Percentiles rank a stretch among this genome's conserved stretches.
Conservation (phyloP, 1,140 invertebrate genomes). For the Ridgeia piscesae region DNA sequence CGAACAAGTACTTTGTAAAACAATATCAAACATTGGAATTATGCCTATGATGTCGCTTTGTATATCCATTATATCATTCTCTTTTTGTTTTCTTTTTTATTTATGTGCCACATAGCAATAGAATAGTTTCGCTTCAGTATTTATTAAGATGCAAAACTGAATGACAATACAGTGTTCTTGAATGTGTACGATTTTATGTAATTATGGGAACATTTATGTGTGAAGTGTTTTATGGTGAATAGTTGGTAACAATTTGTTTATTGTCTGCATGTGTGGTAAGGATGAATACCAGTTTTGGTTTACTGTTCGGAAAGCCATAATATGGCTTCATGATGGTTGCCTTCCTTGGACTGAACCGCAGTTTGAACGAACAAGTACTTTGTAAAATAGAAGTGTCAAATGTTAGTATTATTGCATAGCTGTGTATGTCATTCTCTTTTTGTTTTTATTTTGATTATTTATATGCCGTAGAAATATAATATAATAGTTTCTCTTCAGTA, state of each 20-base stretch:
- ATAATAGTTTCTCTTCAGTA: too few species aligned
- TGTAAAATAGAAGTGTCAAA: constrained; percentile 17
- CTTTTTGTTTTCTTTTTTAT: too few species aligned
- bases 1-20: background rate
- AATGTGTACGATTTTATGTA: too few species aligned
- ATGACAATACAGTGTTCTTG: background rate
- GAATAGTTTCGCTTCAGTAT: background rate
- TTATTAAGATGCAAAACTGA: too few species aligned
- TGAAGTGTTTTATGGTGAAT: too few species aligned
- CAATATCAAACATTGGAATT: constrained; percentile 21
- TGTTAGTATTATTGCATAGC: background rate
- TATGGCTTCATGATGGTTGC: background rate
- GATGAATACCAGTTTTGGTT: background rate
- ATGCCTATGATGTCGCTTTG: background rate
- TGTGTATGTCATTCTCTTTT: too few species aligned
- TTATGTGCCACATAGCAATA: background rate
- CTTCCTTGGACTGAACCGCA: background rate
- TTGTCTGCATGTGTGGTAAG: too few species aligned
- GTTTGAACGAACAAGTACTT: background rate
- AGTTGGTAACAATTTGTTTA: too few species aligned
- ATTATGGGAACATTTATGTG: too few species aligned
- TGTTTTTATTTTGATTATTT: too few species aligned
- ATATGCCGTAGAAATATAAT: too few species aligned
- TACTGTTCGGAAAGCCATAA: background rate
- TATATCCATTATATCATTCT: too few species aligned